Evolutionary conservation across 2,888 invertebrate genomes (phyloP).

Genomic region (Sinohyriopsis cumingii): DNA sequence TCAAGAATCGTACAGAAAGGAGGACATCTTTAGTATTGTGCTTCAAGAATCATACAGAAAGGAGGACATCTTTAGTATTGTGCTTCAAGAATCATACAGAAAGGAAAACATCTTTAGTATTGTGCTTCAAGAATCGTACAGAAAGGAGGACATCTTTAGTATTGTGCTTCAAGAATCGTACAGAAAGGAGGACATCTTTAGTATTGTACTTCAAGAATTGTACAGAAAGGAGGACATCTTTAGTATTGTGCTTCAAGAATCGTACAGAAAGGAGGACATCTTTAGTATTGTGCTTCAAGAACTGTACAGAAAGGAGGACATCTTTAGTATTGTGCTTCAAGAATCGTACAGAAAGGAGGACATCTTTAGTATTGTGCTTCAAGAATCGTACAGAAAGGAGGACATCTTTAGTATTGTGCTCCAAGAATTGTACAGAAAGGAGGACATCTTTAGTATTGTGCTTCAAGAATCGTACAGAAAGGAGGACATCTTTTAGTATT

Average conservation of each 20-base stretch:
- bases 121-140: too few species aligned
- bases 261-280: conserved; percentile 15
- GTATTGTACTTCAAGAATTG: too few species aligned
- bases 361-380: conserved; percentile 27
- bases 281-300: conserved; percentile 10
- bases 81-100: too few species aligned
- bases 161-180: too few species aligned
- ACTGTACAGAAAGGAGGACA: conserved; percentile 11
- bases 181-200: conserved; percentile 27
- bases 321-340: conserved; percentile 12
- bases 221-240: conserved; percentile 26
- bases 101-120: conserved; percentile 27
- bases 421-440: too few species aligned
- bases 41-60: too few species aligned
- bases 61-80: conserved; percentile 29
- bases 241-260: too few species aligned
- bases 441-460: conserved; percentile 29
- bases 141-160: conserved; percentile 28
- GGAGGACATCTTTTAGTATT: conserved; percentile 15
- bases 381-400: too few species aligned
- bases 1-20: too few species aligned
- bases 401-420: conserved; percentile 29
- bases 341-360: too few species aligned
- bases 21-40: conserved; percentile 29
- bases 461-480: too few species aligned